Evolutionary conservation across 2,113 vertebrate species (phyloP), one percentile per base, ranked within the genome.

Genomic region (Maccullochella peelii): DNA sequence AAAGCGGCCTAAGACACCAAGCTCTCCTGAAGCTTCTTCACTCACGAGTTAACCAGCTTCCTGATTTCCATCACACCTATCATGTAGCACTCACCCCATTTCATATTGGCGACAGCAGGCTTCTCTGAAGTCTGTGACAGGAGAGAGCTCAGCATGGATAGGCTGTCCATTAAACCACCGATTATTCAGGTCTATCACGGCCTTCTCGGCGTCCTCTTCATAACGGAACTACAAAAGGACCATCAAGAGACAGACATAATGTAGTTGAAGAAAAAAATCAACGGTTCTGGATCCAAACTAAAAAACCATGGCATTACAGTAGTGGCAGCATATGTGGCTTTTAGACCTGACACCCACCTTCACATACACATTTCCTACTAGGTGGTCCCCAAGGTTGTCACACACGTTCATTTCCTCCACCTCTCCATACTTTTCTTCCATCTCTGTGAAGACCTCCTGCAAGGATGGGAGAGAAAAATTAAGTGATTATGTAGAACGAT

Each of bases 401-500:
- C 98, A 99, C 7, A 99, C 97, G 1, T 99, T 99, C 98, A 99
- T 99, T 94, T 99, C 98, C 85, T 99, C 98, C 38, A 99, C 98
- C 79, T 99, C 98, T 6, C 98, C 98, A 0, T 99, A 99, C 86
- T 99, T 99, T 93, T 99, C 98, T 88, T 99, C 98, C 98, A 99
- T 99, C 92, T 99, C 98, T 40, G 98, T 98, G 87, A 99, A 99
- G 74, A 99, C 98, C 89, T 99, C 98, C 98, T 99, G 55, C 59
- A 3, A 77, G 15, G 42, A 58, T 6, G 4, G 21, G 1, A 71
- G 21, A 73, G 25, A 67, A 52, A 25, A 36, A 40, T 44, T 1
- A 18, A 73, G 5, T 14, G 8, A 58, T 42, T 27, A 15, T 55
- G 33, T 25, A 23, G 5, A 25, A 49, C 12, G 14, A 23, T 21